phyloP scores from a whole-genome alignment of 2,113 vertebrate species.

The Otis tarda region DNA sequence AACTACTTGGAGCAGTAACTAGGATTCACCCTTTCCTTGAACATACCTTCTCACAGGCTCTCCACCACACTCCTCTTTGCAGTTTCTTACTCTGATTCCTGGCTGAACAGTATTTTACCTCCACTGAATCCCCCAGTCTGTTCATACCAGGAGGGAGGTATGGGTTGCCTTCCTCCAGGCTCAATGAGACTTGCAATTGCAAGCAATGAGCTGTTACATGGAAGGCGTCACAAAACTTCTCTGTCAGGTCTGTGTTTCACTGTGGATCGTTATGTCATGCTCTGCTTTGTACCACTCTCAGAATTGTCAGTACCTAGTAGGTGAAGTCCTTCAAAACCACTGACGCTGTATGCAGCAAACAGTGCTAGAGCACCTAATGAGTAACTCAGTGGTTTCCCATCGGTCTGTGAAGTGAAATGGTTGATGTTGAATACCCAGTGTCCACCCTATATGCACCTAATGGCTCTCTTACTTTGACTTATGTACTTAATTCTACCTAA shows the following conservation, averaged over 20 bases:
- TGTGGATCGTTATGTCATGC: background rate
- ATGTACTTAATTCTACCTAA: background rate
- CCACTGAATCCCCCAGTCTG: background rate
- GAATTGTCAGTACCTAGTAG: background rate
- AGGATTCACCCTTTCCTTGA: background rate
- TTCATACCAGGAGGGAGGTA: background rate
- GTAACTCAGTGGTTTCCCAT: background rate
- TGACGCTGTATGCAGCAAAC: background rate
- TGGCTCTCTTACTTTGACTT: background rate
- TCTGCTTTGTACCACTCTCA: background rate
- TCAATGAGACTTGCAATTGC: background rate
- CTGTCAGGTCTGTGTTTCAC: background rate
- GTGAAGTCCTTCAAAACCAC: background rate
- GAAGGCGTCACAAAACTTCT: background rate
- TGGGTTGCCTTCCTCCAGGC: background rate
- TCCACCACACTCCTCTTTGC: background rate
- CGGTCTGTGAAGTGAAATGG: background rate
- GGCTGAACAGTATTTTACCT: background rate
- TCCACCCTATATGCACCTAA: background rate
- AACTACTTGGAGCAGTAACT: background rate
- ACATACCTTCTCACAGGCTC: background rate
- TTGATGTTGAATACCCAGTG: background rate
- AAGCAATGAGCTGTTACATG: background rate
- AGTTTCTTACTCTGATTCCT: background rate
- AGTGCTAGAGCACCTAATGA: background rate